Conservation (phyloP, 2,113 vertebrate species). For the Sylvilagus bachmani region DNA sequence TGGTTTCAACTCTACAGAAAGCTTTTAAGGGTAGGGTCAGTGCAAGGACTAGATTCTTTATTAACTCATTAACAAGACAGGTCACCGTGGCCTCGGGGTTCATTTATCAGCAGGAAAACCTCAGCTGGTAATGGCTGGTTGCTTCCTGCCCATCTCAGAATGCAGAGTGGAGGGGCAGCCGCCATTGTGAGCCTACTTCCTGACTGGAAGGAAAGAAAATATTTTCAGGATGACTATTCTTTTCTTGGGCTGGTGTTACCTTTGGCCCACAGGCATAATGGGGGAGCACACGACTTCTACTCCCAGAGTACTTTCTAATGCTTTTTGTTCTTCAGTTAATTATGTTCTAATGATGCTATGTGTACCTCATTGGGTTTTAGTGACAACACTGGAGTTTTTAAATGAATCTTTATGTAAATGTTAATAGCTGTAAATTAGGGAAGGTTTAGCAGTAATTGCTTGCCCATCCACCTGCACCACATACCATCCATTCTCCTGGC, state of each 20-base stretch:
- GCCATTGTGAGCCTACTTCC: conserved; percentile 84
- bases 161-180: conserved; percentile 73
- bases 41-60: conserved; percentile 62
- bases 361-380: conserved; percentile 65
- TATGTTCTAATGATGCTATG: conserved; percentile 42
- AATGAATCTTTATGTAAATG: conserved; percentile 72
- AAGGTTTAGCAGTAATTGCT: neutral
- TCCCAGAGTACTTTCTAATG: conserved; percentile 25
- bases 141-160: conserved; percentile 85
- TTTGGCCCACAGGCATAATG: conserved; percentile 55
- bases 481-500: neutral
- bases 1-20: conserved; percentile 63
- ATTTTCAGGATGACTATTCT: conserved; percentile 82
- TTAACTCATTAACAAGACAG: conserved; percentile 75
- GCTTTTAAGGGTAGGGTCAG: conserved; percentile 65
- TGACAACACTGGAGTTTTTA: conserved; percentile 71
- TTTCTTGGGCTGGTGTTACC: conserved; percentile 66
- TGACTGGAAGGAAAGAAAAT: conserved; percentile 84
- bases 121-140: conserved; percentile 78
- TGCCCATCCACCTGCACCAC: neutral
- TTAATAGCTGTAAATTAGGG: conserved; percentile 45
- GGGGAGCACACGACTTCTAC: neutral
- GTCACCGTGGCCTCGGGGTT: conserved; percentile 68
- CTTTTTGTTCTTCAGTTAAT: conserved; percentile 69
- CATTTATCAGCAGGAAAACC: conserved; percentile 86